These are phyloP conservation scores for Pocota personata DNA, from an alignment of 2,888 invertebrate species.

Conservation along the genomic window DNA sequence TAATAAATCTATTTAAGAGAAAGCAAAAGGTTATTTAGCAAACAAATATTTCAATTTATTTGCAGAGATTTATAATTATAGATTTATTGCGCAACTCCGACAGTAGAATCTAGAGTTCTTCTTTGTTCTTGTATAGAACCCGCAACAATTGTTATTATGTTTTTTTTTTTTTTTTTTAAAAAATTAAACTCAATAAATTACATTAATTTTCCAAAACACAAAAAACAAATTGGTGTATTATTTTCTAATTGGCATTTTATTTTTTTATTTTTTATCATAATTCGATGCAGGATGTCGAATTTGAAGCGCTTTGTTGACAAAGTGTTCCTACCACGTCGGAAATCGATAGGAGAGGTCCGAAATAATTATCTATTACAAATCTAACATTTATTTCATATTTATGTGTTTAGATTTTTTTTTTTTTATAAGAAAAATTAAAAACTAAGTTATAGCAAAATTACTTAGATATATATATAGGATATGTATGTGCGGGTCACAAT, in stretches of 20 bases:
- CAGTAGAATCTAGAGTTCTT: constrained; percentile 30
- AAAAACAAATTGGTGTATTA: constrained; percentile 61
- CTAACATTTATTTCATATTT: too few relatives aligned
- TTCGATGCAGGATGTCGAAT: constrained; percentile 62
- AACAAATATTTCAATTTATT: constrained; percentile 49
- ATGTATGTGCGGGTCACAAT: constrained; percentile 64
- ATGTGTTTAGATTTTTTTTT: constrained; percentile 58
- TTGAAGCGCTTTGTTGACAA: constrained; percentile 8
- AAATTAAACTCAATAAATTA: constrained; percentile 59
- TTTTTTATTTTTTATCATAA: neutral
- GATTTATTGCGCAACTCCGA: constrained; percentile 51
- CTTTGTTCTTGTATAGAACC: constrained; percentile 45
- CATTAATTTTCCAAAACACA: constrained; percentile 63
- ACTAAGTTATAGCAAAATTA: constrained; percentile 28
- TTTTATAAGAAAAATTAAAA: constrained; percentile 24
- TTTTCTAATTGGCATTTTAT: constrained; percentile 55
- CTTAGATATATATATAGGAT: constrained; percentile 31
- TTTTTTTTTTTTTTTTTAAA: constrained; percentile 57
- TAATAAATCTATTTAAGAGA: constrained; percentile 46
- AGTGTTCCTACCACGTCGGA: neutral
- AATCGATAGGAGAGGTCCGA: neutral
- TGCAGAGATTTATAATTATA: constrained; percentile 55
- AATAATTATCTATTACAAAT: too few relatives aligned
- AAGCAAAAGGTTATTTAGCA: constrained; percentile 52
- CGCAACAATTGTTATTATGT: constrained; percentile 64